Evolutionary conservation across 2,888 invertebrate genomes (phyloP).

Genomic region (Dilophus febrilis): DNA sequence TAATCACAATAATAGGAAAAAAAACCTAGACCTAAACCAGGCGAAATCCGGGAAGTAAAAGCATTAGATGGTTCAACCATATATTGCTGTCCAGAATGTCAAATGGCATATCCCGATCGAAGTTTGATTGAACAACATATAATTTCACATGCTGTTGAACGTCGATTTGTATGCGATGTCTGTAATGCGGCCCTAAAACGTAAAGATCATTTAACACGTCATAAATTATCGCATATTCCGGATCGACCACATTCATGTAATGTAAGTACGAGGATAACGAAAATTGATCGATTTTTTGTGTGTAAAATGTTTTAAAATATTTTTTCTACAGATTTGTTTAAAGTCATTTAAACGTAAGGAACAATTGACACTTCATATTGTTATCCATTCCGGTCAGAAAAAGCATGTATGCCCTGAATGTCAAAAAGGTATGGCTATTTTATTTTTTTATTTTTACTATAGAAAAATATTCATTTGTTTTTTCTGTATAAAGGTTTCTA

Average conservation of each 20-base stretch:
- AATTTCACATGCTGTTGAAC: conserved; percentile 71
- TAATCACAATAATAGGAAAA: conserved; percentile 37
- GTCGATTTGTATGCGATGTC: conserved; percentile 74
- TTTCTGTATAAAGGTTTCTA: conserved; percentile 49
- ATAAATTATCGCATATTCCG: conserved; percentile 77
- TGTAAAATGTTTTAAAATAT: not conserved
- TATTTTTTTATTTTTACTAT: not conserved
- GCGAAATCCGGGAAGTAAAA: conserved; percentile 35
- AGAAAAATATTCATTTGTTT: not conserved
- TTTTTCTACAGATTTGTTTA: conserved; percentile 41
- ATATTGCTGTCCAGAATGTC: conserved; percentile 76
- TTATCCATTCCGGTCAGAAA: conserved; percentile 80
- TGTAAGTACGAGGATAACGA: conserved; percentile 31
- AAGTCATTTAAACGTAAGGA: conserved; percentile 82
- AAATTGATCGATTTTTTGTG: not conserved
- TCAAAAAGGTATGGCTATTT: conserved; percentile 45
- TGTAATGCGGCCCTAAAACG: conserved; percentile 76
- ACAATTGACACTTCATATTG: conserved; percentile 73
- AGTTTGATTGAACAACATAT: conserved; percentile 70
- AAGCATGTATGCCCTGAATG: conserved; percentile 75
- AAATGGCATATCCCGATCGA: conserved; percentile 78
- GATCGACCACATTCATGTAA: conserved; percentile 78
- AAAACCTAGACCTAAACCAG: conserved; percentile 57
- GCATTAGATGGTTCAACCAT: conserved; percentile 65
- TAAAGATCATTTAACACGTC: conserved; percentile 71